A percentile compares a stretch with the other conserved stretches of the same genome.
phyloP scores from a whole-genome alignment of 2,113 vertebrate genomes.

The Xiphorhynchus elegans region DNA sequence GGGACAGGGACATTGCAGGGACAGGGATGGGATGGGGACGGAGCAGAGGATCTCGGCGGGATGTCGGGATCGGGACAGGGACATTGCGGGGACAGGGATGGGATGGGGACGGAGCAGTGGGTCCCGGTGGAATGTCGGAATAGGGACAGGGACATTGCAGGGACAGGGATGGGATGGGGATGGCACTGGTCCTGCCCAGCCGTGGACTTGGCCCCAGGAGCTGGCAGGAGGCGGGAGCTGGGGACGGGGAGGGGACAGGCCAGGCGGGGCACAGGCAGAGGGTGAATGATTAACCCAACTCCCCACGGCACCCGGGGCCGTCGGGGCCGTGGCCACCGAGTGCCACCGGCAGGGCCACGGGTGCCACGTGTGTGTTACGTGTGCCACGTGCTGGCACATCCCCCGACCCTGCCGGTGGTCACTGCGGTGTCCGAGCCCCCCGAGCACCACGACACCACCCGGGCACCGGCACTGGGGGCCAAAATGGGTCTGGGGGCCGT shows the following conservation, averaged over 20 bases:
- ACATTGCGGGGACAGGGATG: background rate
- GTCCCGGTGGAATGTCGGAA: accelerated
- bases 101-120: background rate
- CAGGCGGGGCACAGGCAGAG: background rate
- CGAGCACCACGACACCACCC: accelerated
- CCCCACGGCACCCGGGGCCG: accelerated
- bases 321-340: background rate
- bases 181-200: background rate
- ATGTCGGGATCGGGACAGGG: background rate
- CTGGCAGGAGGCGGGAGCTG: background rate
- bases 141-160: accelerated
- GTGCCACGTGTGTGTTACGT: background rate
- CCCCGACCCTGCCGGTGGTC: accelerated
- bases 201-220: background rate
- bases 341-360: background rate
- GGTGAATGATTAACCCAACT: background rate
- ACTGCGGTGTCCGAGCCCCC: background rate
- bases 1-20: background rate
- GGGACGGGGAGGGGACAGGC: background rate
- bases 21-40: background rate
- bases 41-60: background rate
- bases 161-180: background rate
- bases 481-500: background rate
- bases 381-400: background rate
- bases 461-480: background rate